Percentiles rank a stretch among this genome's conserved stretches.
Evolutionary conservation across 2,888 invertebrate genomes (phyloP).

Genomic region (Stegophylla sp.): DNA sequence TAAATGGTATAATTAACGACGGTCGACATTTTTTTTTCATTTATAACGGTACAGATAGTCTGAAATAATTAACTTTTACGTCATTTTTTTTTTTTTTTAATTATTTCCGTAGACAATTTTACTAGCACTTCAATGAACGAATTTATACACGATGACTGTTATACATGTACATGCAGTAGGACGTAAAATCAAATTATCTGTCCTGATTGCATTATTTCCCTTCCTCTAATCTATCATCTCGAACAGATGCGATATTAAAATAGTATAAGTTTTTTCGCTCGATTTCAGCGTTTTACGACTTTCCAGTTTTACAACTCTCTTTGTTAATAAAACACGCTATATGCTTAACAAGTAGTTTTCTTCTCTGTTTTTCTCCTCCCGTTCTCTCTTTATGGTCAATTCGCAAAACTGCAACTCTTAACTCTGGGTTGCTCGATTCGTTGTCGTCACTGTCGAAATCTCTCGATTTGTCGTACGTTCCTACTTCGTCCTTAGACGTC

Average conservation of each 20-base stretch:
- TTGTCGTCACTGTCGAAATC: conserved; percentile 8
- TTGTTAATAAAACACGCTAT: conserved; percentile 35
- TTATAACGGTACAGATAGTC: not conserved
- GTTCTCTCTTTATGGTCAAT: conserved; percentile 45
- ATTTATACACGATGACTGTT: not conserved
- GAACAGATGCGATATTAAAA: conserved; percentile 47
- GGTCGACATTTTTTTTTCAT: not conserved
- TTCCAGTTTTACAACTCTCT: conserved; percentile 40
- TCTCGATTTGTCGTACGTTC: too few species aligned
- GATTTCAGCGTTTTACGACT: conserved; percentile 46
- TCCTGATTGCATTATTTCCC: conserved; percentile 15
- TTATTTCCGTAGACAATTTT: conserved; percentile 29
- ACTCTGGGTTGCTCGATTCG: not conserved
- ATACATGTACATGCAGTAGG: too few species aligned
- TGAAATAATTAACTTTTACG: conserved; percentile 27
- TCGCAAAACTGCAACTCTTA: conserved; percentile 19
- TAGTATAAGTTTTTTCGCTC: conserved; percentile 45
- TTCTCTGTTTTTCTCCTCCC: not conserved
- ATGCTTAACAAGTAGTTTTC: conserved; percentile 54
- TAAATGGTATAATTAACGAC: too few species aligned
- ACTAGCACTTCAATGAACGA: too few species aligned
- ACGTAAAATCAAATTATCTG: conserved; percentile 47
- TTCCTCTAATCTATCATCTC: conserved; percentile 45
- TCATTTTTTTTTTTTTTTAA: conserved; percentile 30
- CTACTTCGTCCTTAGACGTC: too few species aligned